Base-by-base conservation (phyloP, 37 sponge, comb jelly and placozoan genomes). In the Spongia lamella region DNA sequence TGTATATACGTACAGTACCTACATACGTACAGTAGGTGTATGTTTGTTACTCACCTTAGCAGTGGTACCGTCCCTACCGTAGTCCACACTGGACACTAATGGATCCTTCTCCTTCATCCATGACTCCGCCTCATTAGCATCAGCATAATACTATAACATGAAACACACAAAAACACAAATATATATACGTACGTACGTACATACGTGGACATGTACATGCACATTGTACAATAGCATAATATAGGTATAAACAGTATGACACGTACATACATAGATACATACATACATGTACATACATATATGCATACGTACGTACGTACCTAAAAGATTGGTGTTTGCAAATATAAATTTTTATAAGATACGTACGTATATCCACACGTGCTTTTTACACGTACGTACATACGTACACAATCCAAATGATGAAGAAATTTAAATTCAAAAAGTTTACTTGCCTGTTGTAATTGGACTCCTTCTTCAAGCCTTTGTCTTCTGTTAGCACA, bases 71-170 rank as follows among this genome's bases (percentile, higher is more conserved):
- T 89, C 91, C 14, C 77, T 57, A 15, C 96, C 96, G 69, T 76
- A 92, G 68, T 96, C 90, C 17, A 63, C 63, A 50, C 88, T 92
- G 57, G 78, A 72, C 32, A 86, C 88, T 21, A 96, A 69, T 14
- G 94, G 90, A 49, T 92, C 93, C 34, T 82, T 89, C 80, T 92
- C 93, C 43, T 90, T 79, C 74, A 96, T 89, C 96, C 96, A 96
- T 29, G 90, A 83, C 53, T 96, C 96, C 1, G 90, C 77, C 60
- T 86, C 96, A 65, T 92, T 89, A n/a, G 90, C 90, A 80, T 96
- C 96, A 62, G 96, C 87, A 54, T 84, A 89, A 61, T 93, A 96
- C 90, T 94, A 66, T 13, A 20, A 27, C n/a, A 55, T 30, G 33
- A 30, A 20, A 72, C 49, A 56, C 56, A 24, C 7, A 72, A 2